Base-by-base conservation (phyloP, 1,140 invertebrate genomes). In the Heliconius nattereri region DNA sequence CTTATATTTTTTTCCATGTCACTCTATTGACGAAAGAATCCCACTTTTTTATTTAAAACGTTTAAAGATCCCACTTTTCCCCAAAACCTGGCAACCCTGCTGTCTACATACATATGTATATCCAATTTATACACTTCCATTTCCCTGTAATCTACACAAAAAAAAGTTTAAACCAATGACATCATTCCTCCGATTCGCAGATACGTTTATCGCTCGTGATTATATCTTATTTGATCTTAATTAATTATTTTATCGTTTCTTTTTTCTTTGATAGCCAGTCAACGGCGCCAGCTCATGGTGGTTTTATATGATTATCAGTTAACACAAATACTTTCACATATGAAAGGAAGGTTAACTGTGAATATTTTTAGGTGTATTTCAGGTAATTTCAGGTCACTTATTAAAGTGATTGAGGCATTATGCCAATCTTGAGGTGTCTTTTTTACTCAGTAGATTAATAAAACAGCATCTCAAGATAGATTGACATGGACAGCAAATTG, bases 191-290 rank as follows among this genome's bases (percentile, higher is more conserved):
- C 60, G 26, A 7, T 66, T 16, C 60, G 60, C 26, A 66, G 60
- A 29, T 66, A 66, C 29, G 26, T 26, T 26, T 66, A 66, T 66
- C 23, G 26, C 60, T 66, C 60, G 23, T 29, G 60, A 66, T 29
- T 66, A 29, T 66, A 66, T 66, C 60, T 66, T 29, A 11, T 26
- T 66, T 66, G 60, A 66, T 66, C 60, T 66, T 66, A 66, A 66
- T 66, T 66, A 66, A 66, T 66, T 66, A 29, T 66, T 66, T 66
- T 66, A 66, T 66, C 60, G 60, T 72, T 72, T 23, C 13, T 32
- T 40, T 40, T 9, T 40, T 9, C 40, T 45, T 72, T 37, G 71
- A 72, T 72, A 66, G 60, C 60, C 23, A 26, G 60, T 66, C 54
- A 11, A 66, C 60, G 60, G 60, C 60, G 60, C 60, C 60, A 29